Percentiles rank a stretch among this genome's conserved stretches.
phyloP scores from a whole-genome alignment of 1,140 invertebrate genomes.

The Choristoneura fumiferana region DNA sequence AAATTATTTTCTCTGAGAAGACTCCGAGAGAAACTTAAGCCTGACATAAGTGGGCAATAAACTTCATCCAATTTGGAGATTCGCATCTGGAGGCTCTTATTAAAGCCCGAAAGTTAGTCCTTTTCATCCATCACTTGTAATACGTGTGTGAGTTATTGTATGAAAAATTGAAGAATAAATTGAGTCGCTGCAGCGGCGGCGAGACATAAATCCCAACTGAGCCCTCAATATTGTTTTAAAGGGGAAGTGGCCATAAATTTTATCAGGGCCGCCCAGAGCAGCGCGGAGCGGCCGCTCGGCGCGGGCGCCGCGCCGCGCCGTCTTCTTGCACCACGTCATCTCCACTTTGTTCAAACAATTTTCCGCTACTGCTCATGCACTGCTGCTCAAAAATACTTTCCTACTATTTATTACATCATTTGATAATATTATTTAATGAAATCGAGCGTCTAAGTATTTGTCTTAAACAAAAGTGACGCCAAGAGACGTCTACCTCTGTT shows the following conservation, averaged over 20 bases:
- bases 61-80: constrained; percentile 78
- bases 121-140: constrained; percentile 78
- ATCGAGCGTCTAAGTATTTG: constrained; percentile 5
- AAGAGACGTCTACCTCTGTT: too few relatives aligned
- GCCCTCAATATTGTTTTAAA: constrained; percentile 79
- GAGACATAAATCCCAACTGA: constrained; percentile 78
- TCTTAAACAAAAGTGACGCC: too few relatives aligned
- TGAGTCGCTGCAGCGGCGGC: constrained; percentile 77
- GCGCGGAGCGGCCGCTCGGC: constrained; percentile 39
- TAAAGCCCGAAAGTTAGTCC: constrained; percentile 78
- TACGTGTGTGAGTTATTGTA: constrained; percentile 79
- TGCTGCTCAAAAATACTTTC: constrained; percentile 54
- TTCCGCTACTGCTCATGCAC: constrained; percentile 56
- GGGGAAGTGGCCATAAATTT: constrained; percentile 79
- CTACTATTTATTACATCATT: constrained; percentile 42
- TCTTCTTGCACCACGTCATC: constrained; percentile 27
- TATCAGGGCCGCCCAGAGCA: constrained; percentile 73
- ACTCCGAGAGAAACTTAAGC: constrained; percentile 74
- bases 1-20: constrained; percentile 73
- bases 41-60: constrained; percentile 78
- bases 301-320: constrained; percentile 28
- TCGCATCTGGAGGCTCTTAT: constrained; percentile 77
- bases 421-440: constrained; percentile 50
- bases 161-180: constrained; percentile 79
- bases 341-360: constrained; percentile 59